phyloP scores from a whole-genome alignment of 2,797 vertebrate genomes.

The Syngnathus rostellatus region DNA sequence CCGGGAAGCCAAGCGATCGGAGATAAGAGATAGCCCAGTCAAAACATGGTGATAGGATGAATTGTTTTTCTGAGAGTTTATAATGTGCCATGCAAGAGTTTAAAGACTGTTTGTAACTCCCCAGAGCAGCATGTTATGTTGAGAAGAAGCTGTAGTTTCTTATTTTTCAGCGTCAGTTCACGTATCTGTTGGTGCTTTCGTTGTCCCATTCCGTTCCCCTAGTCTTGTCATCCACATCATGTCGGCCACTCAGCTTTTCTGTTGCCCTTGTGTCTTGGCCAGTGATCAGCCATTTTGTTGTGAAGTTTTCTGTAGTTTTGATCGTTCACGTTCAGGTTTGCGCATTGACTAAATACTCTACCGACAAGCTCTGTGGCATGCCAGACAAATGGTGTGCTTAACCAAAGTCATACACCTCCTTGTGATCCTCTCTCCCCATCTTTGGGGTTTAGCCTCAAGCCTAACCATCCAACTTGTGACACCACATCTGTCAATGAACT shows the following conservation, averaged over 20 bases:
- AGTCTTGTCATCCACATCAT: background rate
- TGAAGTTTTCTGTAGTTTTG: background rate
- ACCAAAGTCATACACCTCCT: background rate
- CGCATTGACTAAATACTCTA: background rate
- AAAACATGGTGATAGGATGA: conserved; percentile 22
- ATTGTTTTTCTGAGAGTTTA: conserved; percentile 12
- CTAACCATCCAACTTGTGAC: background rate
- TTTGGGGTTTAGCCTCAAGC: background rate
- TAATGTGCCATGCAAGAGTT: background rate
- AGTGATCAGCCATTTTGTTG: background rate
- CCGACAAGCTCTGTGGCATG: too few relatives aligned
- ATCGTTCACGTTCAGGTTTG: too few relatives aligned
- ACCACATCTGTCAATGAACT: background rate
- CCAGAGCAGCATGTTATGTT: background rate
- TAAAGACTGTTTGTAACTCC: background rate
- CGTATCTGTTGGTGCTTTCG: background rate
- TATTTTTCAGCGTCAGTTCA: background rate
- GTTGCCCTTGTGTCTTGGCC: background rate
- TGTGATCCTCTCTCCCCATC: background rate
- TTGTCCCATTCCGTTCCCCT: background rate
- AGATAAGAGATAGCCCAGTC: conserved; percentile 63
- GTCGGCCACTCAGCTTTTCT: background rate
- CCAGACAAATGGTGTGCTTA: background rate
- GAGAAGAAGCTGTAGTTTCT: background rate
- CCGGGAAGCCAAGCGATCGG: conserved; percentile 46